phyloP scores from a whole-genome alignment of 2,113 vertebrate species.

The Cynocephalus volans region DNA sequence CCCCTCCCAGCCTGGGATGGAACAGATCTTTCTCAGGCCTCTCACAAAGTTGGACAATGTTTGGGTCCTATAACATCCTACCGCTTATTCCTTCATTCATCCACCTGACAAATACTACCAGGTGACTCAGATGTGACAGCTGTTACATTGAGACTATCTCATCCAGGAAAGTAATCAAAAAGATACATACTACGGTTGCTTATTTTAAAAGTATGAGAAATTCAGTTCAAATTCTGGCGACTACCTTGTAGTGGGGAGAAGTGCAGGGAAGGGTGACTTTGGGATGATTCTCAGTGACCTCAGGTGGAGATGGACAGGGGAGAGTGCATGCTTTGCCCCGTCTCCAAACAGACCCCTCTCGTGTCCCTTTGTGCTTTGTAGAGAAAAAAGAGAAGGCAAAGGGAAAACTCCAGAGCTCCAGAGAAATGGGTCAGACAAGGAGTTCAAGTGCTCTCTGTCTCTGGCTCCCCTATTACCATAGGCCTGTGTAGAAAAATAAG shows the following conservation, averaged over 20 bases:
- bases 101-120: not conserved
- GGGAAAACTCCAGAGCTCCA: not conserved
- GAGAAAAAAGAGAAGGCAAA: not conserved
- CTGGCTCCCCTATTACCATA: not conserved
- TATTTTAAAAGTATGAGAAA: not conserved
- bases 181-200: not conserved
- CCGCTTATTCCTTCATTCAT: not conserved
- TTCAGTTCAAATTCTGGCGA: not conserved
- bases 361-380: not conserved
- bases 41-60: not conserved
- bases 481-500: not conserved
- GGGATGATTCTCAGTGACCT: not conserved
- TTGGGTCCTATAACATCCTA: accelerated
- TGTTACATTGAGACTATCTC: not conserved
- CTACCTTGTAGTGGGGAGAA: not conserved
- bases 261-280: accelerated
- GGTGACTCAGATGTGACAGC: not conserved
- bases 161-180: not conserved
- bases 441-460: not conserved
- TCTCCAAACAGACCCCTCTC: not conserved
- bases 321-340: not conserved
- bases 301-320: too few relatives aligned
- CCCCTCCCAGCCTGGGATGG: not conserved
- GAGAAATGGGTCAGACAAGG: not conserved
- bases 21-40: not conserved